Evolutionary conservation across 2,888 invertebrate species (phyloP).

Genomic region (Tetheella fluctuosa): DNA sequence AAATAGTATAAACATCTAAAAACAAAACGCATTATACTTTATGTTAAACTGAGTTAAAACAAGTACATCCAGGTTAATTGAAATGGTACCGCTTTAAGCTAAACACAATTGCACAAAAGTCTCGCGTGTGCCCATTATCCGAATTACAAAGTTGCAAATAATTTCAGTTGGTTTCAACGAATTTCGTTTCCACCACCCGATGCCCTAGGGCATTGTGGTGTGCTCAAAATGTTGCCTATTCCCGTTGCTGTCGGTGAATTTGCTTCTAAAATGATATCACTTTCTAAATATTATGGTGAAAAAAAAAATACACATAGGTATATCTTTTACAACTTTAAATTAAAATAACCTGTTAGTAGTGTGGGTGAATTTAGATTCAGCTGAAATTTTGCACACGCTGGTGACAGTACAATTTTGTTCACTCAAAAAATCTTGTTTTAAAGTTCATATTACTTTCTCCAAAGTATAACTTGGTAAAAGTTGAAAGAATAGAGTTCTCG

Average conservation of each 20-base stretch:
- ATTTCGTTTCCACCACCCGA: constrained; percentile 17
- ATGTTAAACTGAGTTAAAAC: neutral
- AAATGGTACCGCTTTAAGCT: constrained; percentile 15
- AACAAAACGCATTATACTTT: neutral
- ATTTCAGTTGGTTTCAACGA: constrained; percentile 24
- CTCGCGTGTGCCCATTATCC: constrained; percentile 25
- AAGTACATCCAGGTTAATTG: neutral
- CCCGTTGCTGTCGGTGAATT: neutral
- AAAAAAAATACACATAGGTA: no score
- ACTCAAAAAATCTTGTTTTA: no score
- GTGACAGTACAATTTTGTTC: no score
- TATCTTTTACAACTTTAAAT: no score
- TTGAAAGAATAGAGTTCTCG: no score
- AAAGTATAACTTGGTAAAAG: no score
- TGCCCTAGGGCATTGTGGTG: constrained; percentile 15
- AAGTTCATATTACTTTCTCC: no score
- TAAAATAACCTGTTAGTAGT: no score
- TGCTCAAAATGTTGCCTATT: neutral
- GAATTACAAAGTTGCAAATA: constrained; percentile 19
- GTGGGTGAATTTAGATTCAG: no score
- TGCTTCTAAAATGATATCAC: neutral
- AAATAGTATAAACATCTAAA: neutral
- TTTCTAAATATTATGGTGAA: no score
- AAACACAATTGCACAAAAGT: constrained; percentile 22
- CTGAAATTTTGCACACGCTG: no score